Evolutionary conservation across 2,888 invertebrate species (phyloP).

Genomic region (Dioctria linearis): DNA sequence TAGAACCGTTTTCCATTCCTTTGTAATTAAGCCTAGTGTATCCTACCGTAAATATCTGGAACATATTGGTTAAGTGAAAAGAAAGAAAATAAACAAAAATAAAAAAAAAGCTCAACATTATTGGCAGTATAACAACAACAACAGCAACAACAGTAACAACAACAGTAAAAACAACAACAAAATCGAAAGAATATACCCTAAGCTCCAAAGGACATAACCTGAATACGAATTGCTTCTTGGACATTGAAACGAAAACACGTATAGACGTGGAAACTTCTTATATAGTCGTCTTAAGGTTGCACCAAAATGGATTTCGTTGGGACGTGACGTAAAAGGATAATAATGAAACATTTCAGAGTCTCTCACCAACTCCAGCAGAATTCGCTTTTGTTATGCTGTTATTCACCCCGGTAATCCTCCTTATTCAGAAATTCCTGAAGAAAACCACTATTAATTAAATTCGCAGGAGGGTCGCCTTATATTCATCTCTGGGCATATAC

Average conservation of each 20-base stretch:
- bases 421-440: conserved; percentile 30
- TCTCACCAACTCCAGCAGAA: background rate
- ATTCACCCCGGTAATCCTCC: conserved; percentile 29
- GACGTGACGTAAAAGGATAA: conserved; percentile 40
- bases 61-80: conserved; percentile 37
- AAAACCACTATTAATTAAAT: conserved; percentile 35
- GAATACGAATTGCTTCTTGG: conserved; percentile 36
- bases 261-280: conserved; percentile 37
- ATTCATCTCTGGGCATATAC: conserved; percentile 5
- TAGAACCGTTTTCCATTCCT: background rate
- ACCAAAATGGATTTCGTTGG: conserved; percentile 39
- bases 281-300: conserved; percentile 32
- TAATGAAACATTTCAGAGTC: conserved; percentile 37
- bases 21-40: conserved; percentile 14
- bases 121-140: conserved; percentile 30
- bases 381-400: conserved; percentile 1
- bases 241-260: conserved; percentile 37
- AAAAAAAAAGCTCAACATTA: background rate
- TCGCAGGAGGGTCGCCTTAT: conserved; percentile 32
- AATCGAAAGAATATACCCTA: conserved; percentile 19
- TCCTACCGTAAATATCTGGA: conserved; percentile 6
- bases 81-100: conserved; percentile 13
- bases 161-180: background rate
- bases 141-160: background rate
- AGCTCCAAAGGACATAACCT: conserved; percentile 26